Base-by-base conservation (phyloP, 2,113 vertebrate species). In the Brachyistius frenatus region DNA sequence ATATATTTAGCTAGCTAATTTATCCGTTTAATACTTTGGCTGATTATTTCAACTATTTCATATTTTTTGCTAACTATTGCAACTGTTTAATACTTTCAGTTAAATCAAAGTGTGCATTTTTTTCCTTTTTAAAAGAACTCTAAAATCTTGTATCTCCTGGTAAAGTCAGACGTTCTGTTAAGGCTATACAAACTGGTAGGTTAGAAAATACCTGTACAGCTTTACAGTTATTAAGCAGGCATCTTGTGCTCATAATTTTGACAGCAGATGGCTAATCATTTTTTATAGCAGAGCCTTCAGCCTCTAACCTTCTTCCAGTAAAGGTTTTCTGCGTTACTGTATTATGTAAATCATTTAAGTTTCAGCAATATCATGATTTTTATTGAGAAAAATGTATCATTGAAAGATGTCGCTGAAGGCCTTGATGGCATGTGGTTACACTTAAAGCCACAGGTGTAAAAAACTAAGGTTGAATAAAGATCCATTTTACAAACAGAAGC, bases 381-480 rank as follows among this genome's bases (percentile, higher is more conserved):
- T 50, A 56, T 49, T 39, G 37, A 39, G 5, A 62, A 49, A 11
- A 44, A 53, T 39, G 4, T 7, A 52, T 46, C 1, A 57, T 3
- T 50, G 4, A 54, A 78, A 66, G 9, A 36, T 50, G 53, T 30
- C 33, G 31, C 33, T 53, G 41, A 8, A 33, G 78, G 80, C 61
- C 61, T 86, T 87, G 78, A 78, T 82, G 67, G 13, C 71, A 82
- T 47, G 55, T 66, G 72, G 66, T 66, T 41, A 69, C 15, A 31
- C 50, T n/a, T 49, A 55, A 33, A 60, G 58, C 9, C n/a, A 56
- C 32, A 61, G 60, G 49, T 72, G 13, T 50, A 46, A 53, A 76
- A 41, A 46, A 75, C 31, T 1, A 32, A 30, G 16, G n/a, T 5
- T 0, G 62, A 56, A 82, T 5, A 31, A 41, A 80, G 33, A 64